Conservation (phyloP, 1,140 invertebrate species). For the Macrobrachium rosenbergii region DNA sequence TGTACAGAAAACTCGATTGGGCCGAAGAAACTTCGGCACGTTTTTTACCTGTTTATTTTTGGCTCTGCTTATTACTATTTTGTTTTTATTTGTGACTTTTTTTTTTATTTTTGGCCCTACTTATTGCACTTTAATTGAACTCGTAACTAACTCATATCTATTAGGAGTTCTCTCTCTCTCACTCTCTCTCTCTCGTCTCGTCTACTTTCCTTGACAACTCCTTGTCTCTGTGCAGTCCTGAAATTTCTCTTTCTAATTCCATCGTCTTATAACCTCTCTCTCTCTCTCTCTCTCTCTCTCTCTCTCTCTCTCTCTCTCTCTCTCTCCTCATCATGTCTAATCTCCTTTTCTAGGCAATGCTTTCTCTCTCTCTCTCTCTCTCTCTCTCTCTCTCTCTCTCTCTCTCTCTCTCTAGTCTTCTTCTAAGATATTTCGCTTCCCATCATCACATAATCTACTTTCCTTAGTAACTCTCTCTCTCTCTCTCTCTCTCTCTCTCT, state of each 20-base stretch:
- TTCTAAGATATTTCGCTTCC: neutral
- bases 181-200: neutral
- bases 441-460: no score
- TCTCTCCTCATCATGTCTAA: no score
- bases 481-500: no score
- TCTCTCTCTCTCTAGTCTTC: neutral
- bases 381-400: constrained; percentile 24
- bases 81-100: neutral
- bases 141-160: neutral
- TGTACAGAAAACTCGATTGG: no score
- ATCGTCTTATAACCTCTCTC: neutral
- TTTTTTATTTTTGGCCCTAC: neutral
- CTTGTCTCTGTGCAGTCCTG: no score
- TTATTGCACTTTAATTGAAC: no score
- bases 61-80: no score
- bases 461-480: neutral
- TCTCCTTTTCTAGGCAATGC: neutral
- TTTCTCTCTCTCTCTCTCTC: neutral
- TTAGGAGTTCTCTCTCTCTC: neutral
- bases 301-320: neutral
- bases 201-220: no score
- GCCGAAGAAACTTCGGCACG: no score
- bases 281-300: neutral
- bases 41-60: no score
- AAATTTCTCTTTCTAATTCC: neutral